Conservation (phyloP, 2,888 invertebrate species). For the Nymphalis polychloros region DNA sequence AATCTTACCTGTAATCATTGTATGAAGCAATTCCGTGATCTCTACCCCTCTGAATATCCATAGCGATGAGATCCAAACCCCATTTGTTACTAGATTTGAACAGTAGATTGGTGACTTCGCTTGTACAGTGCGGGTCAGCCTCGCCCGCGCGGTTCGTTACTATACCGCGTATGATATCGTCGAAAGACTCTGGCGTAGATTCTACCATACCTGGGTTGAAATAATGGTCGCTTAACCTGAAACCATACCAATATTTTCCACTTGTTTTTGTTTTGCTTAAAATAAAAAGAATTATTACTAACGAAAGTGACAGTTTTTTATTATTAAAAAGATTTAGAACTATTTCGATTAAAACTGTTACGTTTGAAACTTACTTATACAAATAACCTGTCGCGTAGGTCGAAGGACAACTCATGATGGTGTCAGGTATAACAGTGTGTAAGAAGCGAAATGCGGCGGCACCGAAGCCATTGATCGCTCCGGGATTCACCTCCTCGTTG, state of each 20-base stretch:
- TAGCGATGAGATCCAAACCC: slow-evolving; percentile 84
- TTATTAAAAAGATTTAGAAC: too few species aligned
- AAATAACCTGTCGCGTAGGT: slow-evolving; percentile 59
- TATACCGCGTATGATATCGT: slow-evolving; percentile 80
- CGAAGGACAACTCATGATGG: slow-evolving; percentile 64
- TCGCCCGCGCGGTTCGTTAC: slow-evolving; percentile 80
- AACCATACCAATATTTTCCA: slow-evolving; percentile 30
- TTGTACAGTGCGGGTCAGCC: slow-evolving; percentile 80
- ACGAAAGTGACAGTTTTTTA: too few species aligned
- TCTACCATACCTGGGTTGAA: slow-evolving; percentile 81
- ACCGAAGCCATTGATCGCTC: slow-evolving; percentile 85
- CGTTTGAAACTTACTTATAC: slow-evolving; percentile 55
- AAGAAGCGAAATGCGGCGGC: slow-evolving; percentile 87
- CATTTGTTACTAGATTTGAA: slow-evolving; percentile 60
- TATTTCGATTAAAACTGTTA: background rate
- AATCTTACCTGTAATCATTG: slow-evolving; percentile 80
- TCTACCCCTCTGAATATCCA: slow-evolving; percentile 84
- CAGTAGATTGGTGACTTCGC: slow-evolving; percentile 73
- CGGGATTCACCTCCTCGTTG: slow-evolving; percentile 83
- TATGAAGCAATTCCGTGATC: slow-evolving; percentile 85
- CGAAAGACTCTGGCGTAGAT: slow-evolving; percentile 68
- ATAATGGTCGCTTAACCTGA: slow-evolving; percentile 80
- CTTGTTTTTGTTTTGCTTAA: too few species aligned
- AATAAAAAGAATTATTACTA: too few species aligned
- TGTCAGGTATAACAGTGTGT: slow-evolving; percentile 83